Evolutionary conservation across 2,797 vertebrate genomes (phyloP).

Genomic region (Hyperoplus lanceolatus): DNA sequence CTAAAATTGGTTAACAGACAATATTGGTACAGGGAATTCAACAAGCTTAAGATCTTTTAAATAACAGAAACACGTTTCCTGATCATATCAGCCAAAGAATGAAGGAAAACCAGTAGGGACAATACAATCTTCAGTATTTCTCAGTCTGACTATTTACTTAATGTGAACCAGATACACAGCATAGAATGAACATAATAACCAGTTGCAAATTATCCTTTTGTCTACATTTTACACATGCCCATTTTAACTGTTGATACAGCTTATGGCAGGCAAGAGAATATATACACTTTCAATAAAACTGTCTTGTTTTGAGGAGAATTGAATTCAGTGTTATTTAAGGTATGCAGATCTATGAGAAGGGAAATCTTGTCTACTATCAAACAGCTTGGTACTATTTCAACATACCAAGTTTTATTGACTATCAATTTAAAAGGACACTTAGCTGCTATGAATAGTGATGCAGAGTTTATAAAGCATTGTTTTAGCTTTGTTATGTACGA

Average conservation of each 20-base stretch:
- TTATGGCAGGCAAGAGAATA: not conserved
- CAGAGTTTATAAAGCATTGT: conserved; percentile 7
- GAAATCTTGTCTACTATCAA: not conserved
- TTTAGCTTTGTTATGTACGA: conserved; percentile 45
- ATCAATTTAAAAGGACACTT: conserved; percentile 6
- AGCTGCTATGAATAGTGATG: conserved; percentile 33
- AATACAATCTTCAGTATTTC: no score
- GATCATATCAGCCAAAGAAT: not conserved
- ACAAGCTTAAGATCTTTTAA: not conserved
- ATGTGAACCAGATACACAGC: no score
- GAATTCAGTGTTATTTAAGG: not conserved
- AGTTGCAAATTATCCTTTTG: no score
- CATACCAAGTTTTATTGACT: not conserved
- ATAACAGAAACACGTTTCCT: not conserved
- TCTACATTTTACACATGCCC: not conserved
- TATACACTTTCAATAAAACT: no score
- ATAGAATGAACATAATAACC: not conserved
- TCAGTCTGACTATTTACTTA: no score
- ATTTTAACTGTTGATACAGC: no score
- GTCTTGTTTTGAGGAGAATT: not conserved
- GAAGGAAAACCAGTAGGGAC: not conserved
- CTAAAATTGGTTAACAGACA: not conserved
- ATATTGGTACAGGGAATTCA: not conserved
- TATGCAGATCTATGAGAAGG: not conserved
- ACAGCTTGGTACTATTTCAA: not conserved